These are phyloP conservation scores for Tipula unca DNA, from an alignment of 2,888 invertebrate genomes.

Conservation along the genomic window DNA sequence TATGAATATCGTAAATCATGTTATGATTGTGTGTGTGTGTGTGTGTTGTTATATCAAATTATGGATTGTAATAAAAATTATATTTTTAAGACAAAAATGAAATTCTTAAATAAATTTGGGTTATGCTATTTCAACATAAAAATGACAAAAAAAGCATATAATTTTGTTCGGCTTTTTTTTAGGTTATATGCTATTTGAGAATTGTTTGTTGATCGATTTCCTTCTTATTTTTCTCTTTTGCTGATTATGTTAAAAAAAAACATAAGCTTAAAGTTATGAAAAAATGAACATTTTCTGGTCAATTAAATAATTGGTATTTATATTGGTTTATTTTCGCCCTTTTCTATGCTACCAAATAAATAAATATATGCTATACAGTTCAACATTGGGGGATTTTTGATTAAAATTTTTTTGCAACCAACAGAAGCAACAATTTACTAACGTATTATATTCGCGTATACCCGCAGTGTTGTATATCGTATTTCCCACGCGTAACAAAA, in stretches of 20 bases:
- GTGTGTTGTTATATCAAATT: not conserved
- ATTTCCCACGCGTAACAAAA: not conserved
- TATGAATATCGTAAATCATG: not conserved
- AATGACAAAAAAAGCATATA: not conserved
- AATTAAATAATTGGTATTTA: constrained; percentile 14
- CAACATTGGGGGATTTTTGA: not conserved
- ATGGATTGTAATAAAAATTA: constrained; percentile 4
- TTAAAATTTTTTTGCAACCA: not conserved
- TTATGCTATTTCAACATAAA: not conserved
- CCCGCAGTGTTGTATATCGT: no score
- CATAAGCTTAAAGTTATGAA: not conserved
- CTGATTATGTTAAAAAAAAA: not conserved
- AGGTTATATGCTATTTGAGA: not conserved
- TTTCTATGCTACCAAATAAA: not conserved
- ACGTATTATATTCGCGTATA: not conserved
- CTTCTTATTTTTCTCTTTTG: not conserved
- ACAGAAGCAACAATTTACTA: not conserved
- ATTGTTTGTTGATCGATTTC: not conserved
- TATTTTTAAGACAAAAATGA: not conserved
- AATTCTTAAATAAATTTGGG: not conserved
- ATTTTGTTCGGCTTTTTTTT: not conserved
- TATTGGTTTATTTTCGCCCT: constrained; percentile 16
- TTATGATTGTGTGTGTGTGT: not conserved
- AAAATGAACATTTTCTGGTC: constrained; percentile 14
- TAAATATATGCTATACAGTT: not conserved